A percentile compares a stretch with the other conserved stretches of the same genome.
Evolutionary conservation across 1,140 invertebrate species (phyloP).

Genomic region (Lordiphosa collinella): DNA sequence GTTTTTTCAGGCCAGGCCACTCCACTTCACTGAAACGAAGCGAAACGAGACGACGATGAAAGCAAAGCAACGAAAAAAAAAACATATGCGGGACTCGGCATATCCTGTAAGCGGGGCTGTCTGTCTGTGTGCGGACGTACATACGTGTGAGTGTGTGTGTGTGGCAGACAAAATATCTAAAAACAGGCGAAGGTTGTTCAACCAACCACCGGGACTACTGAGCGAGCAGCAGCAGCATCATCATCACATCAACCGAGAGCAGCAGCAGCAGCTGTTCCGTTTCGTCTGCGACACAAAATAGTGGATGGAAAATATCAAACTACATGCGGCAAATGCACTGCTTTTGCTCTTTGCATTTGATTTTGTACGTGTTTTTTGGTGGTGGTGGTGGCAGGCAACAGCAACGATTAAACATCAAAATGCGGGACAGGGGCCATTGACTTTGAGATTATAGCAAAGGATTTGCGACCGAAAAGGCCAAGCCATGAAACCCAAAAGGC

Average conservation of each 20-base stretch:
- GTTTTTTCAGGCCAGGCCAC: conserved; percentile 11
- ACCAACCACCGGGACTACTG: conserved; percentile 39
- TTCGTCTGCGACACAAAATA: conserved; percentile 30
- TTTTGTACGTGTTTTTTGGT: conserved; percentile 39
- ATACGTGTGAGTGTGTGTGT: conserved; percentile 4
- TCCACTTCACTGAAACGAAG: conserved; percentile 29
- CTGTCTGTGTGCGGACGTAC: conserved; percentile 14
- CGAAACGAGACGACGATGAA: conserved; percentile 22
- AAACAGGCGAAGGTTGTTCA: conserved; percentile 74
- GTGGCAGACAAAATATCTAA: conserved; percentile 65
- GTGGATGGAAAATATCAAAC: conserved; percentile 48
- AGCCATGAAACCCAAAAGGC: neutral
- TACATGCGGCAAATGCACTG: conserved; percentile 38
- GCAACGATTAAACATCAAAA: conserved; percentile 11
- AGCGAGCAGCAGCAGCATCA: conserved; percentile 18
- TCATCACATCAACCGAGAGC: conserved; percentile 3
- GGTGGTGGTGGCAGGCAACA: conserved; percentile 31
- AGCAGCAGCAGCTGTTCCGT: conserved; percentile 32
- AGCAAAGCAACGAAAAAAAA: conserved; percentile 25
- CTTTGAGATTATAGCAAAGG: conserved; percentile 59
- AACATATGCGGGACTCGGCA: conserved; percentile 64
- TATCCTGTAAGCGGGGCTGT: conserved; percentile 60
- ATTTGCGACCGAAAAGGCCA: conserved; percentile 51
- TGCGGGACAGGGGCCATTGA: conserved; percentile 45
- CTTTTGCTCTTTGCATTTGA: conserved; percentile 31